Base-by-base conservation (phyloP, 2,797 vertebrate genomes). In the Gallinago nigripennis region DNA sequence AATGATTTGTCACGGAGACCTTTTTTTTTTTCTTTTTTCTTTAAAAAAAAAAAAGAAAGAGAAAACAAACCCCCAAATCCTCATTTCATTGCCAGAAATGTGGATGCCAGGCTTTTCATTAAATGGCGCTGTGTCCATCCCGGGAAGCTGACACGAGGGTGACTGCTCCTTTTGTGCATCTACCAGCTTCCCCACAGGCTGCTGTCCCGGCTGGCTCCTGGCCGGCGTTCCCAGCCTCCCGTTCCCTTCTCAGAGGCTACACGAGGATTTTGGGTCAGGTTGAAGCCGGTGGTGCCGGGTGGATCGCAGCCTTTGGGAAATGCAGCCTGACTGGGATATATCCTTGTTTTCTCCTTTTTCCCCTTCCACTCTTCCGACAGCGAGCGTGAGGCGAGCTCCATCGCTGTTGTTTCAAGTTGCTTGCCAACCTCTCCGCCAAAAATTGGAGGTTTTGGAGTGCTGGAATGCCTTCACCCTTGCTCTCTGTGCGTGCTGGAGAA, bases 111-210 rank as follows among this genome's bases (percentile, higher is more conserved):
- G 93, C 78, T 92, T 94, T 92, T 94, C 54, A 25, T 57, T 5
- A 35, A 53, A 33, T 2, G 21, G 70, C 0, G 0, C 86, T 65
- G 50, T 17, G 82, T 79, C 71, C 46, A 3, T 79, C 48, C 37
- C 0, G 0, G 75, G 84, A 54, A 50, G 66, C 82, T 91, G 84
- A 61, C 41, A 23, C 8, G 66, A 69, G 73, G 82, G 84, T 95
- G 89, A 96, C 75, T 87, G 91, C 93, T 91, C 75, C 91, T 94
- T 94, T 95, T 96, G 90, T 91, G 95, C 71, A 65, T 66, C 75
- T 57, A 33, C 13, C 63, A 94, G 75, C 82, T 84, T 92, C 89
- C 80, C 92, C 2, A 18, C 53, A 14, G 58, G 57, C 90, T 84
- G 66, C 82, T 20, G 4, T 54, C 71, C 86, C 65, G 2, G 11